Evolutionary conservation across 2,797 vertebrate species (phyloP), one percentile per base, ranked within the genome.

Genomic region (Crenichthys baileyi): DNA sequence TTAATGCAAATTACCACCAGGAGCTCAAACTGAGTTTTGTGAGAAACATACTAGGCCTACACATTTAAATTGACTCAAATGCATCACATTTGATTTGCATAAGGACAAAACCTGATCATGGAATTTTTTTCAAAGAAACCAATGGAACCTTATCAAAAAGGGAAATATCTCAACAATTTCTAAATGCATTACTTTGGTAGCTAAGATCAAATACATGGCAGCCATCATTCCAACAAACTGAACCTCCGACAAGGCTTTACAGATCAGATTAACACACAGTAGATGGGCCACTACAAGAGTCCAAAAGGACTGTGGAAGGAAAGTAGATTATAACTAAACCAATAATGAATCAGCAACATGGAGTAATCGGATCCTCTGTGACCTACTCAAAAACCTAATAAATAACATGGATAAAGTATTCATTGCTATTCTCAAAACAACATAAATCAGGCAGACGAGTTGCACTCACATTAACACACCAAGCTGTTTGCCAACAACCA

Each of bases 51-150:
- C 26, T 20, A 26, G 16, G 29, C 70, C 41, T 70, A 70, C 7
- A 51, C 20, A 55, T 50, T 51, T 71, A 58, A 79, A 83, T 26
- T 44, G 56, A 44, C 0, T 50, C 48, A 22, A 50, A 0, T 16
- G 56, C 8, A 75, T 18, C 44, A 65, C 44, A 48, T 48, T 26
- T 24, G n/a, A 55, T 82, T 55, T 75, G 65, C 48, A 75, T 63
- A 31, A 63, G 61, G 50, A 31, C 3, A 65, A 71, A 75, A 56
- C 12, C 6, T 12, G 63, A 58, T 46, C 18, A 13, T 8, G 20
- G n/a, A 44, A 7, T 70, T 12, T 36, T 51, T 63, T 75, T 31
- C 26, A 44, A 48, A 5, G 6, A 70, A 55, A 70, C 7, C 7
- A 65, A 26, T 31, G 4, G 31, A 70, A 63, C 2, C 36, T 50